These are phyloP conservation scores for Athrips mouffetella DNA, from an alignment of 2,888 invertebrate genomes.

Conservation along the genomic window DNA sequence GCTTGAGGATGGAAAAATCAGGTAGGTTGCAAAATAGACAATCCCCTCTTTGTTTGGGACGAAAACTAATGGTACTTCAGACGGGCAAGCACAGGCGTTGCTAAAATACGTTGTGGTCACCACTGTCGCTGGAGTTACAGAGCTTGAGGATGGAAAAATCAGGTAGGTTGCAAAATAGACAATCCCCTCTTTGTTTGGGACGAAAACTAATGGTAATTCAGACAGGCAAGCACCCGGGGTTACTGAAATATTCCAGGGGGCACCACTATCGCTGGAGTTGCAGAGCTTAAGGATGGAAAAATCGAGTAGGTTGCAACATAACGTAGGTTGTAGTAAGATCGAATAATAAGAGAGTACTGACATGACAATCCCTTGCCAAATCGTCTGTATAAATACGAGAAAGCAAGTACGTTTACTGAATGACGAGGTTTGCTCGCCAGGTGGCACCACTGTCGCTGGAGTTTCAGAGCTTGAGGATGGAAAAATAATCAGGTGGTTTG, in stretches of 20 bases:
- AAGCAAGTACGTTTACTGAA: too few species aligned
- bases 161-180: conserved; percentile 75
- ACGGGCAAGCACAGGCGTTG: conserved; percentile 91
- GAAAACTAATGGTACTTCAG: conserved; percentile 88
- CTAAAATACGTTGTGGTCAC: too few species aligned
- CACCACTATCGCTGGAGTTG: conserved; percentile 91
- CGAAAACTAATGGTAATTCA: conserved; percentile 54
- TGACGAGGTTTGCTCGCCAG: too few species aligned
- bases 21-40: too few species aligned
- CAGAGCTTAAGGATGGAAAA: conserved; percentile 87
- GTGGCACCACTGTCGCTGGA: conserved; percentile 94
- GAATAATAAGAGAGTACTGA: too few species aligned
- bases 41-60: too few species aligned
- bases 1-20: conserved; percentile 1
- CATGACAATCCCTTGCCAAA: too few species aligned
- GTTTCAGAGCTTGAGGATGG: conserved; percentile 89
- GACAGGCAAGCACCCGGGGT: conserved; percentile 87
- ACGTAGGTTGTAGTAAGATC: too few species aligned
- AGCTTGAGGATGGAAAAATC: conserved; percentile 86
- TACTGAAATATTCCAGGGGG: conserved; percentile 91
- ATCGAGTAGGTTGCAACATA: conserved; percentile 78
- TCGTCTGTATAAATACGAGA: too few species aligned
- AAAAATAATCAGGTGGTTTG: conserved; percentile 82
- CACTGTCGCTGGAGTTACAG: conserved; percentile 93
- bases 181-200: too few species aligned